Conservation (phyloP, 2,888 invertebrate species). For the Diachrysia chrysitis region DNA sequence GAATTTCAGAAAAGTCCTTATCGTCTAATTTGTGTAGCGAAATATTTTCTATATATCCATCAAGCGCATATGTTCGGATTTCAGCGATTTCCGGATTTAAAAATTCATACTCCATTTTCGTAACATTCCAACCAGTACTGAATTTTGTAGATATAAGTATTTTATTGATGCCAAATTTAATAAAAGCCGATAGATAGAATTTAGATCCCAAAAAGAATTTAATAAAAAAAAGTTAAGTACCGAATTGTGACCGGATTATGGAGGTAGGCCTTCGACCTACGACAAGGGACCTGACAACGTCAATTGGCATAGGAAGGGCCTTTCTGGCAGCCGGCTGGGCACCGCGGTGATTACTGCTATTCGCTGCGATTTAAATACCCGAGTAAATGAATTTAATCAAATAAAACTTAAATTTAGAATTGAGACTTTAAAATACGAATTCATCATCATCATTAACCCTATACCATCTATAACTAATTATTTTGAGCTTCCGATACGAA, state of each 20-base stretch:
- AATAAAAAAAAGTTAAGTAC: slow-evolving; percentile 3
- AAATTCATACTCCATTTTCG: too few species aligned
- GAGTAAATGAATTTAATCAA: background rate
- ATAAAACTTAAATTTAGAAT: background rate
- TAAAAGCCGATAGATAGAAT: background rate
- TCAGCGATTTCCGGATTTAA: too few species aligned
- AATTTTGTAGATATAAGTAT: too few species aligned
- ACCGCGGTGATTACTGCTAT: slow-evolving; percentile 7
- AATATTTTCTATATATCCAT: background rate
- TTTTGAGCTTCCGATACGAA: background rate
- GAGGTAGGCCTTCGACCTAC: slow-evolving; percentile 15
- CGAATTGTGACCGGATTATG: slow-evolving; percentile 14
- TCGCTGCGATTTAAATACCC: slow-evolving; percentile 15
- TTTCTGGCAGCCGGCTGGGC: slow-evolving; percentile 9
- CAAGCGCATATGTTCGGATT: too few species aligned
- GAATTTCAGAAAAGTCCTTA: too few species aligned
- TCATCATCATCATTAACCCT: background rate
- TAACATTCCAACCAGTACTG: too few species aligned
- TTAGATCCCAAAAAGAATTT: background rate
- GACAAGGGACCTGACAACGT: slow-evolving; percentile 6
- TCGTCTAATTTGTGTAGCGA: too few species aligned
- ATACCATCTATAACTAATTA: background rate
- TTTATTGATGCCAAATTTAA: background rate
- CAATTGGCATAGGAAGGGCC: slow-evolving; percentile 1
- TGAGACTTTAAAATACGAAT: background rate